These are phyloP conservation scores for Malurus cyaneus DNA, from an alignment of 2,113 vertebrate species.

Conservation along the genomic window DNA sequence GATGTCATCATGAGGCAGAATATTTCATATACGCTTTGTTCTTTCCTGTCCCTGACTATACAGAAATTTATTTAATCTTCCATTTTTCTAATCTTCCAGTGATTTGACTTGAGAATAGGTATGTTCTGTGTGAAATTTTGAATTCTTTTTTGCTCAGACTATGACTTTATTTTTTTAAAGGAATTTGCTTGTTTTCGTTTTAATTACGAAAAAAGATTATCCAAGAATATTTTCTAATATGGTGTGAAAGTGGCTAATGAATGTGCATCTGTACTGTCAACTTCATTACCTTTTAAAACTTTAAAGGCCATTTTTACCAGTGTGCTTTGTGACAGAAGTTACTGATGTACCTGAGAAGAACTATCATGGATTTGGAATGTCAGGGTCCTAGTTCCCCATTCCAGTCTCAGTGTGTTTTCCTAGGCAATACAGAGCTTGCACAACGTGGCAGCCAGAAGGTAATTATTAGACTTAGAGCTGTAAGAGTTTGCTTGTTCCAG, in stretches of 20 bases:
- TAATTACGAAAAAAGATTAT: neutral
- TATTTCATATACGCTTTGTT: neutral
- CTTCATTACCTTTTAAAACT: neutral
- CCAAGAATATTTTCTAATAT: neutral
- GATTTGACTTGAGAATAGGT: neutral
- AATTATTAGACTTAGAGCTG: neutral
- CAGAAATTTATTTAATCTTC: neutral
- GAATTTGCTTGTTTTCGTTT: neutral
- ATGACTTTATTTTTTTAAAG: neutral
- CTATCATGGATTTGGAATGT: neutral
- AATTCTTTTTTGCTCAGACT: neutral
- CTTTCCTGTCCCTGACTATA: neutral
- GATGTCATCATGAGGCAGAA: neutral
- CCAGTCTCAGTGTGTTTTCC: neutral
- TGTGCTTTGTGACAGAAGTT: neutral
- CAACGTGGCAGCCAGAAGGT: neutral
- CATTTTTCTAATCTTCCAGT: neutral
- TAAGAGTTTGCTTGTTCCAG: neutral
- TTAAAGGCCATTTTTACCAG: neutral
- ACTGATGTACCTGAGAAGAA: neutral
- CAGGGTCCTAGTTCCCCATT: neutral
- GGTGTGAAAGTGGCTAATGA: neutral
- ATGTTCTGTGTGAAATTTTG: neutral
- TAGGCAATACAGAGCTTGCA: neutral
- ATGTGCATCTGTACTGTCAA: neutral